A percentile compares a stretch with the other conserved stretches of the same genome.
Conservation (phyloP, 2,113 vertebrate species). For the Seriola rivoliana region DNA sequence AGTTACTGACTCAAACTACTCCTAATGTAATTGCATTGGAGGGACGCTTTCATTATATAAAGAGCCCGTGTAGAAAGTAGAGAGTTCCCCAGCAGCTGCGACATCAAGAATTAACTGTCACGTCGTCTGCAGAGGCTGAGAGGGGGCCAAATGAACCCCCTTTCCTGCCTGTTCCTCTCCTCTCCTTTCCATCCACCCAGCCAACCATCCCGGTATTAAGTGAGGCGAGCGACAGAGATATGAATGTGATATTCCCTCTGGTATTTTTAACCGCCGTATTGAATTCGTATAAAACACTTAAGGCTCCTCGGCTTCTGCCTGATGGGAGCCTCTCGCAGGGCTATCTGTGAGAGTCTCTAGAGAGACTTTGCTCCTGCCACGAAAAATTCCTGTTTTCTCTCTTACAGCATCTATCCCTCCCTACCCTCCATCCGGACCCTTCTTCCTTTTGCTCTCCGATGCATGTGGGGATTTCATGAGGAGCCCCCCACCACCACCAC, state of each 20-base stretch:
- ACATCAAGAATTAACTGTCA: conserved; percentile 78
- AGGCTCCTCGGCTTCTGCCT: conserved; percentile 79
- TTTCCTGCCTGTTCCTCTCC: conserved; percentile 62
- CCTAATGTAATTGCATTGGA: conserved; percentile 73
- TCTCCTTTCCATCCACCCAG: conserved; percentile 74
- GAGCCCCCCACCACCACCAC: conserved; percentile 10
- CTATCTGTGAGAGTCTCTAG: conserved; percentile 80
- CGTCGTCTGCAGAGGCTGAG: conserved; percentile 62
- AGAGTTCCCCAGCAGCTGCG: conserved; percentile 70
- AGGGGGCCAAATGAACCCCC: conserved; percentile 69
- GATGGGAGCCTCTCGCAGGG: conserved; percentile 79
- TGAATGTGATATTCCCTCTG: conserved; percentile 86
- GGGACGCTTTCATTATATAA: conserved; percentile 75
- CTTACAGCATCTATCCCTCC: conserved; percentile 65
- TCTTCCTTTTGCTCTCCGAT: conserved; percentile 59
- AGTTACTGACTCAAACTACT: conserved; percentile 64
- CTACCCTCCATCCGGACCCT: conserved; percentile 44
- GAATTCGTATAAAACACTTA: conserved; percentile 87
- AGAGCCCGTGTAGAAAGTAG: conserved; percentile 67
- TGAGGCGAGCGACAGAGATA: conserved; percentile 84
- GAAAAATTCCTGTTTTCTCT: conserved; percentile 72
- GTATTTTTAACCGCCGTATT: conserved; percentile 87
- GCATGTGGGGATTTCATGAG: conserved; percentile 66
- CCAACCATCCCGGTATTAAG: conserved; percentile 81
- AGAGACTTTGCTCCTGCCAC: conserved; percentile 79